Evolutionary conservation across 2,113 vertebrate species (phyloP).

Genomic region (Micronisus gabar): DNA sequence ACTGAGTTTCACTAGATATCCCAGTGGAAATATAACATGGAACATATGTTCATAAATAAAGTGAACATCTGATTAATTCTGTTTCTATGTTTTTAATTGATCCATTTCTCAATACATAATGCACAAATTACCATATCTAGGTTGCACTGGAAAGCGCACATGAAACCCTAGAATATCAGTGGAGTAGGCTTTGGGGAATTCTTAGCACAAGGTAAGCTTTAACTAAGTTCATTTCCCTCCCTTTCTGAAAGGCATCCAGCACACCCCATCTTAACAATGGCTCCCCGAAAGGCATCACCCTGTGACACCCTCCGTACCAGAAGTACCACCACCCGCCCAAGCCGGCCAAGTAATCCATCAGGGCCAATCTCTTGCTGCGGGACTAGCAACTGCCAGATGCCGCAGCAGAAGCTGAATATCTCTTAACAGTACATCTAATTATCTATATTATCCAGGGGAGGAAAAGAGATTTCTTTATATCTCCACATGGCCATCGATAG

Average conservation of each 20-base stretch:
- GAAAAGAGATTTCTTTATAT: background rate
- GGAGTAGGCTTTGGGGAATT: background rate
- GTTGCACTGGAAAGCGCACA: background rate
- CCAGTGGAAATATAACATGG: background rate
- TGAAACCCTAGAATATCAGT: background rate
- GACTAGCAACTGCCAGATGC: conserved; percentile 4
- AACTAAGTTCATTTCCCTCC: background rate
- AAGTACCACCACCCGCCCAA: background rate
- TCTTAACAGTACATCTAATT: conserved; percentile 20
- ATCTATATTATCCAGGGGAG: background rate
- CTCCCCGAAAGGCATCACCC: background rate
- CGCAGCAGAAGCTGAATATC: background rate
- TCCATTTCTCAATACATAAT: conserved; percentile 24
- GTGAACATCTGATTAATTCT: conserved; percentile 49
- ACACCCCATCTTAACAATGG: background rate
- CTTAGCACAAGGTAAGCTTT: background rate
- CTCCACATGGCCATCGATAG: background rate
- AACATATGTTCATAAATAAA: conserved; percentile 57
- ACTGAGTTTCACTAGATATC: conserved; percentile 17
- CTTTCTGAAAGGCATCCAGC: background rate
- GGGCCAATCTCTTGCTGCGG: background rate
- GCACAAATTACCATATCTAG: conserved; percentile 4
- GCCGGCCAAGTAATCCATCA: background rate
- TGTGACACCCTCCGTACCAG: background rate
- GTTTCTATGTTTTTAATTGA: conserved; percentile 39